A percentile compares a stretch with the other conserved stretches of the same genome.
Conservation (phyloP, 2,797 vertebrate species). For the Alcedo atthis region DNA sequence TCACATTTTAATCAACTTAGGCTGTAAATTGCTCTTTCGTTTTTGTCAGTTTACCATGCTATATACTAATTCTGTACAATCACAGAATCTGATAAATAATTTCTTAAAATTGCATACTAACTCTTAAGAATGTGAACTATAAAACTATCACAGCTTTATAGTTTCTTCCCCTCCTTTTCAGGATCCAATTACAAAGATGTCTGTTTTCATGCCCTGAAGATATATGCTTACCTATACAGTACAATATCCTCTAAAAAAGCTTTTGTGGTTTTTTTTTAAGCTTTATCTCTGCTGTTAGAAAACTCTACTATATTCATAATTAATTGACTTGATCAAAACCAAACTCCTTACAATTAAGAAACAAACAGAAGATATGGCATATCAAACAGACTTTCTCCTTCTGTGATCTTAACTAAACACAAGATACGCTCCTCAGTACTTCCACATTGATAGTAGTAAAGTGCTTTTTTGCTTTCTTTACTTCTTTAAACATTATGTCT, state of each 20-base stretch:
- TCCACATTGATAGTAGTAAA: conserved; percentile 23
- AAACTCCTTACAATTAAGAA: conserved; percentile 62
- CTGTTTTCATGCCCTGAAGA: conserved; percentile 39
- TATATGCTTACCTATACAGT: neutral
- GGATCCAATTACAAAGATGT: conserved; percentile 35
- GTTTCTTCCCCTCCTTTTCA: neutral
- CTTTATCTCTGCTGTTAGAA: conserved; percentile 50
- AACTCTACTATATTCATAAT: conserved; percentile 57
- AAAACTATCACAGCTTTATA: neutral
- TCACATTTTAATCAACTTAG: neutral
- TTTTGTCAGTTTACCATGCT: neutral
- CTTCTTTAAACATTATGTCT: neutral
- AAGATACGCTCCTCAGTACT: conserved; percentile 12
- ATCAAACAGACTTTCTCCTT: conserved; percentile 62
- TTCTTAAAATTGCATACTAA: neutral
- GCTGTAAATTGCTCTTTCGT: neutral
- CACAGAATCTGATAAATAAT: neutral
- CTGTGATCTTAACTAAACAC: conserved; percentile 65
- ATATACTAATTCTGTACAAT: neutral
- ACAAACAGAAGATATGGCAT: conserved; percentile 63
- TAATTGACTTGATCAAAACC: conserved; percentile 66
- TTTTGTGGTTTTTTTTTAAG: conserved; percentile 37
- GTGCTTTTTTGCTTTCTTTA: neutral
- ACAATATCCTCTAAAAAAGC: conserved; percentile 35
- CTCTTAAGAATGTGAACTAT: neutral